Base-by-base conservation (phyloP, 2,797 vertebrate species). In the Acanthurus tractus region DNA sequence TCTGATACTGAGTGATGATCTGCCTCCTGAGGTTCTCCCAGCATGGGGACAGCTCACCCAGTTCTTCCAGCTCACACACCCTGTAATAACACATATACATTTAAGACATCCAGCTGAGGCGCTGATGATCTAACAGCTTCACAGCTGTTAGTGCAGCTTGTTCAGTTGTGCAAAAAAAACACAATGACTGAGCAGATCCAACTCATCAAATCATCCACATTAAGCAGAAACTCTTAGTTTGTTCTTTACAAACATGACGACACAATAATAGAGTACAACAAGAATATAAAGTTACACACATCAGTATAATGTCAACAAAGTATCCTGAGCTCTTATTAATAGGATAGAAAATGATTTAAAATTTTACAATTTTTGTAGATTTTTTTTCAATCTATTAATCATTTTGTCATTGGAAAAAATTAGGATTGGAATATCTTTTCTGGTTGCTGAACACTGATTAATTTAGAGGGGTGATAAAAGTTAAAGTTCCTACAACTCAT, bases 1-100 rank as follows among this genome's bases (percentile, higher is more conserved):
- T 99, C 94, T 99, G 98, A 90, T 99, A 99, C 83, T 99, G 98
- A 57, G 97, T 97, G 87, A 99, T 98, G 83, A 99, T 99, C 90
- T 99, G 97, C 77, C 97, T 96, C 72, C 98, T 95, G 74, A 99
- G 96, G 92, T 97, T 97, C 93, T 99, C 98, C 98, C 98, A 99
- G 58, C 96, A 99, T 6, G 98, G 96, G 55, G 98, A 99, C 70
- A 99, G 90, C 65, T 99, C 98, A 3, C 98, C 98, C 81, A 99
- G 36, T 76, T 99, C 98, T 87, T 99, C 98, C 85, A 99, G 95
- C 85, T 99, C 98, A 93, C 98, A 99, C 74, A 99, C 97, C 89
- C 98, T 99, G 84, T 66, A 44, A 63, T 62, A 62, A 80, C 53
- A 79, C 8, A 23, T 14, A 68, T 5, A 3, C 72, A 22, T 70